Conservation (phyloP, 2,113 vertebrate genomes). For the Elephantulus edwardii region DNA sequence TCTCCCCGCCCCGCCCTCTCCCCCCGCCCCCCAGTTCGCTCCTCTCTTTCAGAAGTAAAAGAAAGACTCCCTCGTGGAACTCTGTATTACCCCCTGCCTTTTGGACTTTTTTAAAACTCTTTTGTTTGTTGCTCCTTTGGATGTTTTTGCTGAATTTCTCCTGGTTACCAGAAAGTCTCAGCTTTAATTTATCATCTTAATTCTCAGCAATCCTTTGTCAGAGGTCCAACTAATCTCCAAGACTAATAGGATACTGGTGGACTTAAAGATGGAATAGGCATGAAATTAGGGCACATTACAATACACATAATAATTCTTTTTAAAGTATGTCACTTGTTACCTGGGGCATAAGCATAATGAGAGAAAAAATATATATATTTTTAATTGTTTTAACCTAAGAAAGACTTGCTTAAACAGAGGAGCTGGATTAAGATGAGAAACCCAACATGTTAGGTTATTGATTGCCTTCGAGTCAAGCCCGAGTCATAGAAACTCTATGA, state of each 20-base stretch:
- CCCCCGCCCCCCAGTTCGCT: too few species aligned
- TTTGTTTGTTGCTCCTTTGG: neutral
- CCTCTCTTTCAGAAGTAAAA: too few species aligned
- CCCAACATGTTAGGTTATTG: too few species aligned
- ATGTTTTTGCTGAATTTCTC: neutral
- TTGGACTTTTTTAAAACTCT: neutral
- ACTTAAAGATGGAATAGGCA: neutral
- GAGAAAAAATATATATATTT: neutral
- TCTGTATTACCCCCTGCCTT: neutral
- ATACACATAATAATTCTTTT: neutral
- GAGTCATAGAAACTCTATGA: too few species aligned
- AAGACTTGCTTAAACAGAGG: constrained; percentile 23
- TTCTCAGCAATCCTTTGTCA: neutral
- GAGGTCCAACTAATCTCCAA: neutral
- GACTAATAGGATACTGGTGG: neutral
- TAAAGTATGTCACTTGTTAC: neutral
- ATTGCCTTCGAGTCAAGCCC: too few species aligned
- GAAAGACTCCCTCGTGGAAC: too few species aligned
- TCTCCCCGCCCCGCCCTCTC: too few species aligned
- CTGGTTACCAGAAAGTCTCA: neutral
- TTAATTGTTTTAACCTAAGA: constrained; percentile 3
- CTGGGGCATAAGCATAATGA: neutral
- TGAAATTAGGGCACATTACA: neutral
- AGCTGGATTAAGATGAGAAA: neutral
- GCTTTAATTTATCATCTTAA: neutral